Evolutionary conservation across 2,888 invertebrate species (phyloP).

Genomic region (Erebia ligea): DNA sequence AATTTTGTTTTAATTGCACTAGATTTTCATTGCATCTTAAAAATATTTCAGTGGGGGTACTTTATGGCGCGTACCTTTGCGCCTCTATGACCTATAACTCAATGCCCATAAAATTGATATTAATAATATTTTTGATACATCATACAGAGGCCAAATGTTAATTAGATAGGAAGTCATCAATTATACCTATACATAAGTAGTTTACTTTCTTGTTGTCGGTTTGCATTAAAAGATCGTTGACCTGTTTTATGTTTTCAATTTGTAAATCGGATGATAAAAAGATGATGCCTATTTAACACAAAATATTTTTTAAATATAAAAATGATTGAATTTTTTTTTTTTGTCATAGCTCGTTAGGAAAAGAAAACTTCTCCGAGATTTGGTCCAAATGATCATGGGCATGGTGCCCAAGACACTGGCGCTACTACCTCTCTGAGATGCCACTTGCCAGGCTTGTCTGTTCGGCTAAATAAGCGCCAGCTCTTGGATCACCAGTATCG

Average conservation of each 20-base stretch:
- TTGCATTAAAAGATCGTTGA: slow-evolving; percentile 45
- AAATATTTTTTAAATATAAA: background rate
- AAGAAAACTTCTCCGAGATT: no score
- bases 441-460: no score
- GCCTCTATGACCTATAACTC: background rate
- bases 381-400: no score
- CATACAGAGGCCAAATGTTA: slow-evolving; percentile 58
- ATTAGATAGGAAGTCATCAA: slow-evolving; percentile 52
- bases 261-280: slow-evolving; percentile 1
- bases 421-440: no score
- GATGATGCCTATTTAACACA: background rate
- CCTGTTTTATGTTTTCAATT: slow-evolving; percentile 34
- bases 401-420: no score
- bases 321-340: background rate
- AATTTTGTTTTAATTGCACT: no score
- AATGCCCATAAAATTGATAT: slow-evolving; percentile 4
- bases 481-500: no score
- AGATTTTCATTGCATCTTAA: no score
- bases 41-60: no score
- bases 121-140: slow-evolving; percentile 39
- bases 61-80: background rate
- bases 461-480: no score
- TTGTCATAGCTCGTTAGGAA: no score
- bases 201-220: slow-evolving; percentile 2
- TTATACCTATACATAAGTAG: slow-evolving; percentile 38